These are phyloP conservation scores for Chaetodon trifasciatus DNA, from an alignment of 2,797 vertebrate species.

Conservation along the genomic window DNA sequence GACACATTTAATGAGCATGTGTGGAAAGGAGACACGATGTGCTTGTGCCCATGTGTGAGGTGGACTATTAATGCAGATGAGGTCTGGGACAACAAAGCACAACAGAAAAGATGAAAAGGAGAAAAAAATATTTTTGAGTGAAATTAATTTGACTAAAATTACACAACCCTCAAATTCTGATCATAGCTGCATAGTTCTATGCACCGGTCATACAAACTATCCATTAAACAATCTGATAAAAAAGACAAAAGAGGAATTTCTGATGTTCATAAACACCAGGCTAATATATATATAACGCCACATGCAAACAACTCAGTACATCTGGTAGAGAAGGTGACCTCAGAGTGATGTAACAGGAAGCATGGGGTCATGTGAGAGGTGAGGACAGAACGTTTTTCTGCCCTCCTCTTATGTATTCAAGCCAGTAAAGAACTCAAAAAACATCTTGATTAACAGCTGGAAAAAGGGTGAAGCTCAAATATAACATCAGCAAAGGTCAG, in stretches of 20 bases:
- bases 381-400: constrained; percentile 16
- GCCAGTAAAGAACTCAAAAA: not conserved
- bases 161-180: not conserved
- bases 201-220: not conserved
- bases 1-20: constrained; percentile 12
- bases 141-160: constrained; percentile 8
- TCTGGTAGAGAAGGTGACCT: constrained; percentile 22
- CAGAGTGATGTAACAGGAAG: constrained; percentile 30
- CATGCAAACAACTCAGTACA: constrained; percentile 1
- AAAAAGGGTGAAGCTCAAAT: constrained; percentile 40
- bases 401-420: constrained; percentile 9
- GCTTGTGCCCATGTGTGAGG: constrained; percentile 20
- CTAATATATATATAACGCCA: constrained; percentile 13
- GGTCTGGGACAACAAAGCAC: constrained; percentile 20
- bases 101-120: not conserved
- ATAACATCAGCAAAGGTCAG: constrained; percentile 31
- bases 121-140: not conserved
- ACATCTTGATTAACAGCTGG: constrained; percentile 17
- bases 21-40: constrained; percentile 2
- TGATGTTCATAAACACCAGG: constrained; percentile 22
- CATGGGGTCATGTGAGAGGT: constrained; percentile 20
- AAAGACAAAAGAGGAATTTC: constrained; percentile 8
- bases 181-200: constrained; percentile 13
- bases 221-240: not conserved
- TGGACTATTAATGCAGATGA: constrained; percentile 12